Evolutionary conservation across 2,113 vertebrate genomes (phyloP).

Genomic region (Mesitornis unicolor): DNA sequence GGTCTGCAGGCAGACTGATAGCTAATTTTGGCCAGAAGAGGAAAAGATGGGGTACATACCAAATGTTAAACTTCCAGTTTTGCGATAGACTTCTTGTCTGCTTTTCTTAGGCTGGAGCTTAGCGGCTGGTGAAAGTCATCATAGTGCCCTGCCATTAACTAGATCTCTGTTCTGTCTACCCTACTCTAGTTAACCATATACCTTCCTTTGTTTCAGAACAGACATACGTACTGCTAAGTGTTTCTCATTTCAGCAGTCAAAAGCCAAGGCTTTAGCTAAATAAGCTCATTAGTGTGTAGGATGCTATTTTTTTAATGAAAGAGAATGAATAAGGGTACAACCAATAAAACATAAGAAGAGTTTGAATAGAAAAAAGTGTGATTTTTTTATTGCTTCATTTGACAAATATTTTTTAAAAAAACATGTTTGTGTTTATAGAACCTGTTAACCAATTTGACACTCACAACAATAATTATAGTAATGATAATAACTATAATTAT

Average conservation of each 20-base stretch:
- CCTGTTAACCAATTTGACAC: slow-evolving; percentile 4
- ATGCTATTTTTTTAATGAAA: not conserved
- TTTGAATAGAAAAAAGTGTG: not conserved
- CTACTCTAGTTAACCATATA: not conserved
- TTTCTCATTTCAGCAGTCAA: not conserved
- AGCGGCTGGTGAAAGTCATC: not conserved
- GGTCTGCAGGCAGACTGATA: not conserved
- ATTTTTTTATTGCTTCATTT: not conserved
- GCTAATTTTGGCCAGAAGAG: not conserved
- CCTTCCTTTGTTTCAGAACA: not conserved
- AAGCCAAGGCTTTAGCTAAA: not conserved
- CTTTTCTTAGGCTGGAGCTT: not conserved
- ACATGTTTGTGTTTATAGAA: not conserved
- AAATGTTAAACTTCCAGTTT: not conserved
- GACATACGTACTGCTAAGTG: not conserved
- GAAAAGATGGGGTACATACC: not conserved
- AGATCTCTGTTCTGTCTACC: not conserved
- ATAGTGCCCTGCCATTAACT: not conserved
- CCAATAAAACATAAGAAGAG: not conserved
- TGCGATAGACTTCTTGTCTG: not conserved
- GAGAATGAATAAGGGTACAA: not conserved
- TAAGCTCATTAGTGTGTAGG: not conserved
- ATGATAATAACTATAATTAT: slow-evolving; percentile 35
- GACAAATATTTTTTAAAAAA: not conserved
- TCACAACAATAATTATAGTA: not conserved